Evolutionary conservation across 2,113 vertebrate genomes (phyloP).

Genomic region (Leptobrachium ailaonicum): DNA sequence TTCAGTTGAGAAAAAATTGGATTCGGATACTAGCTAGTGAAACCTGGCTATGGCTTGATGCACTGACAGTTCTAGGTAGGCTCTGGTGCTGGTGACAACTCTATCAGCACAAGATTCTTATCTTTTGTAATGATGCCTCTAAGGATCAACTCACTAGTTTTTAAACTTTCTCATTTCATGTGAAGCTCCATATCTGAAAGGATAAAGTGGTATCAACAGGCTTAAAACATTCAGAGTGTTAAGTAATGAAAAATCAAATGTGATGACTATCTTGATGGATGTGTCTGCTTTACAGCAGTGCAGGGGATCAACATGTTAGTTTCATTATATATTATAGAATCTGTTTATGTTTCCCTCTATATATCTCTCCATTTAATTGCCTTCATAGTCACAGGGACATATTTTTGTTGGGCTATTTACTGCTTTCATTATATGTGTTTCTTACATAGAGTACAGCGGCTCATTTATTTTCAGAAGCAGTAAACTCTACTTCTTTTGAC

Average conservation of each 20-base stretch:
- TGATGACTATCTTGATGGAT: too few relatives aligned
- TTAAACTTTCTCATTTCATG: constrained; percentile 25
- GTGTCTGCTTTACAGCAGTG: background rate
- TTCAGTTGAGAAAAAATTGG: constrained; percentile 52
- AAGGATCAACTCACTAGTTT: constrained; percentile 42
- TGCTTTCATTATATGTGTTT: constrained; percentile 61
- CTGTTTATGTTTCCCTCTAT: too few relatives aligned
- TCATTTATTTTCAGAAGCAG: constrained; percentile 63
- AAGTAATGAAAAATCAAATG: background rate
- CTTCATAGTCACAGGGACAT: constrained; percentile 47
- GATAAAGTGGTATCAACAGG: background rate
- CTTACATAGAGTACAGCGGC: constrained; percentile 61
- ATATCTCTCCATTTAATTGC: constrained; percentile 12
- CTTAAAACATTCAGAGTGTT: background rate
- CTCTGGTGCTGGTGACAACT: constrained; percentile 12
- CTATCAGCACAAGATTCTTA: constrained; percentile 28
- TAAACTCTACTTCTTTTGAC: constrained; percentile 63
- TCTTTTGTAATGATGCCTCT: constrained; percentile 35
- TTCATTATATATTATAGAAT: background rate
- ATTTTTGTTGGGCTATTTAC: constrained; percentile 56
- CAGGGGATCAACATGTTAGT: too few relatives aligned
- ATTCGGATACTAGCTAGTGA: constrained; percentile 42
- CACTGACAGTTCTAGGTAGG: constrained; percentile 37
- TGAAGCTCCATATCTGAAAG: constrained; percentile 11
- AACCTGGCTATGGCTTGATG: constrained; percentile 28